Base-by-base conservation (phyloP, 2,888 invertebrate genomes). In the Yponomeuta evonymella region DNA sequence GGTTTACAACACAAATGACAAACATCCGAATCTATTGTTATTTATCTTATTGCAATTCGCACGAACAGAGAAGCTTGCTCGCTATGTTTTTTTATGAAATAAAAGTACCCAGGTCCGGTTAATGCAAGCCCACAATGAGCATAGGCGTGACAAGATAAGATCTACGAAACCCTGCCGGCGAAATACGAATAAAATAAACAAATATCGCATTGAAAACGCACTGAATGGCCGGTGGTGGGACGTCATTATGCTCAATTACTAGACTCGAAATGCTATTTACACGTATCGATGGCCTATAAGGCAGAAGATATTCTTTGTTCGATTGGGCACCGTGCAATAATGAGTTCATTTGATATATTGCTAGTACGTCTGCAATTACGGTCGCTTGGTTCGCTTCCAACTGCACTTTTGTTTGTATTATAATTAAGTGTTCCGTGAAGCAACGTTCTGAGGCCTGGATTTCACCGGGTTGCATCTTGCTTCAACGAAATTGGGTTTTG, bases 141-240 rank as follows among this genome's bases (percentile, higher is more conserved):
- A 79, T 81, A 84, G 87, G 86, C 89, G 89, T 89, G 89, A 90
- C 89, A 84, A 87, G 90, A 90, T 90, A 88, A 84, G 82, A 90
- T 90, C 89, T 86, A 81, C 81, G 81, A 81, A 83, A 83, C 81
- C 79, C 78, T 79, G 81, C 80, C 83, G 82, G 84, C 81, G 80
- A 82, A 83, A 84, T 83, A 81, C 80, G 87, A 87, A 87, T 86
- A 87, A 86, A 88, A 85, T 84, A 84, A 86, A 86, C 85, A 86
- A 85, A 89, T 86, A 86, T 85, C 79, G 84, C 85, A 86, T 88
- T 87, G 86, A 85, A 87, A 86, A 85, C 77, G 83, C 76, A 78
- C 85, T 86, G 87, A 87, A 88, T 87, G 86, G 88, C 86, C 88
- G 83, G 84, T 84, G 79, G 87, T 84, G 79, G 87, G 87, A 86